Conservation (phyloP, 2,888 invertebrate genomes). For the Drosophila colorata region DNA sequence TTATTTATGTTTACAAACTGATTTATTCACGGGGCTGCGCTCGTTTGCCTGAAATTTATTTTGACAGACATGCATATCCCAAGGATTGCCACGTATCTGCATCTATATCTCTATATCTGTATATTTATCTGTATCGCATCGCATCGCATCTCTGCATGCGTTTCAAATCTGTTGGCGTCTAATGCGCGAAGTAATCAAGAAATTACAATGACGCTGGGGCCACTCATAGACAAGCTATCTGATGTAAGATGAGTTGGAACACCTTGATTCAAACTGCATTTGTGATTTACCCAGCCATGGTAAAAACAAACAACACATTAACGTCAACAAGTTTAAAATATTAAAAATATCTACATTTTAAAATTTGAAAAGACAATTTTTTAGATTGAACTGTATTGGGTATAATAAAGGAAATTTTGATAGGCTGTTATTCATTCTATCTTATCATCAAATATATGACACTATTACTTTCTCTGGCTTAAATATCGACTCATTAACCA, state of each 20-base stretch:
- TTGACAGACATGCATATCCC: slow-evolving; percentile 69
- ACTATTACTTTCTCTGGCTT: too few relatives aligned
- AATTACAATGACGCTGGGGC: slow-evolving; percentile 21
- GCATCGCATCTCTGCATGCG: slow-evolving; percentile 40
- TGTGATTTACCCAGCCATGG: too few relatives aligned
- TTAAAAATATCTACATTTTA: too few relatives aligned
- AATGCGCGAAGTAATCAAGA: slow-evolving; percentile 53
- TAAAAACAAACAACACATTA: too few relatives aligned
- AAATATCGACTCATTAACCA: too few relatives aligned
- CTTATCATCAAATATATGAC: too few relatives aligned
- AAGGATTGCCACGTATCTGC: slow-evolving; percentile 47
- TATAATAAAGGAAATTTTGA: too few relatives aligned
- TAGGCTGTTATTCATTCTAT: too few relatives aligned
- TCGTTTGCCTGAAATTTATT: slow-evolving; percentile 69
- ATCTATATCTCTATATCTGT: slow-evolving; percentile 11
- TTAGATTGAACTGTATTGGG: too few relatives aligned
- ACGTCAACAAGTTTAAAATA: too few relatives aligned
- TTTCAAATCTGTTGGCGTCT: slow-evolving; percentile 55
- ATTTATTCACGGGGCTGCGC: slow-evolving; percentile 64
- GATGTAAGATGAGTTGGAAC: slow-evolving; percentile 1
- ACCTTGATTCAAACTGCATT: too few relatives aligned
- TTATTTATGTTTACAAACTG: slow-evolving; percentile 78
- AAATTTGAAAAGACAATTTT: too few relatives aligned
- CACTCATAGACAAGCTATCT: slow-evolving; percentile 20
- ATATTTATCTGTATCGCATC: slow-evolving; percentile 10